Evolutionary conservation across 2,888 invertebrate species (phyloP).

Genomic region (Aricia artaxerxes): DNA sequence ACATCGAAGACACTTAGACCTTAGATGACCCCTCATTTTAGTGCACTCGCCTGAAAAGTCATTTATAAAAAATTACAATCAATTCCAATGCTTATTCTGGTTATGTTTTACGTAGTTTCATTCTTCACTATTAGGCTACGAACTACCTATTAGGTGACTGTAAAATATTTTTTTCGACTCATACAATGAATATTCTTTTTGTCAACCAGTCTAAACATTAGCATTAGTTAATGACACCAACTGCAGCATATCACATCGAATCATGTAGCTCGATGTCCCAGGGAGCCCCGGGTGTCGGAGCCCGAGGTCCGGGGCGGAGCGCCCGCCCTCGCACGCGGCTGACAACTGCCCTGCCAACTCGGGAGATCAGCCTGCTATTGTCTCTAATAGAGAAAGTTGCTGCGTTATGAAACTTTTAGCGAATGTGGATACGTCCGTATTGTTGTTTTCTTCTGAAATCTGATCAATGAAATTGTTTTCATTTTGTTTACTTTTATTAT

Average conservation of each 20-base stretch:
- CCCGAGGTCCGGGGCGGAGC: slow-evolving; percentile 60
- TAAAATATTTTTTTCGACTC: too few relatives aligned
- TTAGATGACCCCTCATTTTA: slow-evolving; percentile 1
- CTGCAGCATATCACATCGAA: slow-evolving; percentile 12
- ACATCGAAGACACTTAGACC: not conserved
- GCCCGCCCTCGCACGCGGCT: slow-evolving; percentile 39
- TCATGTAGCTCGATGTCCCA: slow-evolving; percentile 35
- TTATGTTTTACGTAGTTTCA: not conserved
- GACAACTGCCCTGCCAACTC: slow-evolving; percentile 36
- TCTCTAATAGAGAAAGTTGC: slow-evolving; percentile 34
- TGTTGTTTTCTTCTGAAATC: not conserved
- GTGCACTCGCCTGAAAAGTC: not conserved
- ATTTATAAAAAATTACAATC: too few relatives aligned
- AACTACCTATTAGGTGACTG: too few relatives aligned
- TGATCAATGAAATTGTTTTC: not conserved
- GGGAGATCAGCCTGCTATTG: slow-evolving; percentile 37
- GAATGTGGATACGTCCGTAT: not conserved
- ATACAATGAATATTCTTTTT: too few relatives aligned
- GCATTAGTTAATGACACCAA: not conserved
- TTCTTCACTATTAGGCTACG: not conserved
- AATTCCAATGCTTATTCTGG: not conserved
- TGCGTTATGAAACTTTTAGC: not conserved
- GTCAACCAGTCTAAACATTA: not conserved
- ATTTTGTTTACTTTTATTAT: not conserved
- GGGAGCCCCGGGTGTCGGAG: slow-evolving; percentile 59